phyloP scores from a whole-genome alignment of 2,113 vertebrate species.

The Coptodon bakossiorum region DNA sequence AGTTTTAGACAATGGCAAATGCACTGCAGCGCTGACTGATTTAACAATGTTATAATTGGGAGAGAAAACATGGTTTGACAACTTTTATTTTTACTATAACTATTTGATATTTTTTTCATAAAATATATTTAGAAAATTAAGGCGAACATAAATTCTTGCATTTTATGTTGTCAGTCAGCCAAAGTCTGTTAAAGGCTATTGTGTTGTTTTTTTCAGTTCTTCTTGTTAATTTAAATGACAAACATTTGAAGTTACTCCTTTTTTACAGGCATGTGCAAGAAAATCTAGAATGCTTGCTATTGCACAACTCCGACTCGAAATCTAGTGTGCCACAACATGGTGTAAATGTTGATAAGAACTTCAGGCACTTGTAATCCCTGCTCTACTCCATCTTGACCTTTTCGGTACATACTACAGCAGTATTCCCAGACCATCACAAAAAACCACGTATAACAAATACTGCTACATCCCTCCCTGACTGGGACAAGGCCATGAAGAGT shows the following conservation, averaged over 20 bases:
- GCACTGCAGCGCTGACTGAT: neutral
- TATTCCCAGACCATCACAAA: neutral
- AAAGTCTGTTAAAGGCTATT: neutral
- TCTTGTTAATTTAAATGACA: neutral
- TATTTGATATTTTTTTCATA: accelerated
- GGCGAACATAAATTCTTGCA: neutral
- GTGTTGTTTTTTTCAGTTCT: neutral
- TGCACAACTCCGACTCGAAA: neutral
- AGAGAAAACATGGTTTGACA: neutral
- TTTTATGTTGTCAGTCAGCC: neutral
- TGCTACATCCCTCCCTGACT: neutral
- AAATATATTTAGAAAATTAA: neutral
- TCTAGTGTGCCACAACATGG: neutral
- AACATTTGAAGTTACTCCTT: neutral
- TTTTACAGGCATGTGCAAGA: neutral
- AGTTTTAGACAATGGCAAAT: neutral
- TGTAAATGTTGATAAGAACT: neutral
- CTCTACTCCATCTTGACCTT: neutral
- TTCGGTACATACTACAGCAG: neutral
- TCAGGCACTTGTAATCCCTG: neutral
- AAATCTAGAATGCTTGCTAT: neutral
- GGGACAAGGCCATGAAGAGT: slow-evolving; percentile 7
- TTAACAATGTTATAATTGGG: neutral
- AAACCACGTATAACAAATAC: accelerated
- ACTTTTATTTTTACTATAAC: neutral